Evolutionary conservation across 2,888 invertebrate genomes (phyloP), one percentile per base, ranked within the genome.

Genomic region (Catocala fraxini): DNA sequence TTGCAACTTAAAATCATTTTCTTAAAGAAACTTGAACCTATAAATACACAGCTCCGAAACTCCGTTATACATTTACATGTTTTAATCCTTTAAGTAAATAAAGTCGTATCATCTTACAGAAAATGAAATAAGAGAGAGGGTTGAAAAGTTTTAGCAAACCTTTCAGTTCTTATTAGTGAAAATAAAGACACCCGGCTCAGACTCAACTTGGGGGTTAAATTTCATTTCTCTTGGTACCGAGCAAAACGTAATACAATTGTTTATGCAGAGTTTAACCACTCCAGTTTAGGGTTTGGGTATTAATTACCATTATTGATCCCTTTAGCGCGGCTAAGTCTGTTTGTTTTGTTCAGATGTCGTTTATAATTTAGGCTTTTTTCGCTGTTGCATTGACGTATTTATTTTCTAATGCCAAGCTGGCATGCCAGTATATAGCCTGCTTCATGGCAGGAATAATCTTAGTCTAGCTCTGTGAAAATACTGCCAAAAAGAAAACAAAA

Each of bases 51-150:
- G n/a, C 42, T 25, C 25, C 25, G 4, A 25, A 25, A 25, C 4
- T 25, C 42, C 42, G 10, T 65, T 65, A 59, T 68, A 49, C 63
- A 69, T 69, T 69, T 51, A 63, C 54, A 51, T 34, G 43, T 51
- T 7, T 55, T 69, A 71, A 71, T 65, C 69, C 60, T 48, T 47
- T 71, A 68, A 68, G 25, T 41, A 60, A 64, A 71, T 71, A 71
- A 59, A 68, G 64, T 59, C 54, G 56, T 59, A 49, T 59, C 59
- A 53, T 66, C 46, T 69, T 58, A 51, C 56, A 54, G 43, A 63
- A 73, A 73, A 70, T 73, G 51, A 62, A 73, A 75, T 73, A 61
- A 52, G 68, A 75, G 59, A 57, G 45, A 43, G 45, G 56, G 53
- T 60, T 65, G 39, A 57, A 70, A 70, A 70, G 51, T 75, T 72